Percentiles rank a stretch among this genome's conserved stretches.
phyloP scores from a whole-genome alignment of 2,113 vertebrate species.

The Boulengeromyrus knoepffleri region DNA sequence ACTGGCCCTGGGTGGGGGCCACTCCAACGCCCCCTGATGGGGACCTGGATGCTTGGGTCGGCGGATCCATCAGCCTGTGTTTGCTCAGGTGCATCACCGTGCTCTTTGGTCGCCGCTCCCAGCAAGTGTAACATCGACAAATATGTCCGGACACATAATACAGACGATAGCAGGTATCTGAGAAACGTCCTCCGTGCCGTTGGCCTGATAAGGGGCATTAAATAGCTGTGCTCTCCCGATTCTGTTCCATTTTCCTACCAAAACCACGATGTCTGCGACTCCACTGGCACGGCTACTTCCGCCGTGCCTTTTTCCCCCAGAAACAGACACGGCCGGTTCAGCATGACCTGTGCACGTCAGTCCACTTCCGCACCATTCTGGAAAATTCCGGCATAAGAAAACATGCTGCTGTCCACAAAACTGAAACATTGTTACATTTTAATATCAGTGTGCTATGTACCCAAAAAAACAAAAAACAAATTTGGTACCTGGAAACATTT shows the following conservation, averaged over 20 bases:
- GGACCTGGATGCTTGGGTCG: neutral
- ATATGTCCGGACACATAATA: neutral
- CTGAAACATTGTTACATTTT: neutral
- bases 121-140: conserved; percentile 9
- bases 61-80: neutral
- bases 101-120: conserved; percentile 19
- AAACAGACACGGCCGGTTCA: neutral
- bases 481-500: neutral
- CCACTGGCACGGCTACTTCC: neutral
- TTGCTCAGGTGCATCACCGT: neutral
- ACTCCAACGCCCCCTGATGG: neutral
- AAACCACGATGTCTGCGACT: neutral
- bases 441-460: neutral
- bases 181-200: neutral
- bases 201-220: neutral
- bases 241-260: neutral
- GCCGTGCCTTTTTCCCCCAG: neutral
- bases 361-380: neutral
- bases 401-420: neutral
- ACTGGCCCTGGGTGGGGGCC: neutral
- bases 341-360: neutral
- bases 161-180: neutral
- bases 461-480: neutral
- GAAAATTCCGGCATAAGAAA: neutral
- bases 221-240: neutral